A percentile compares a stretch with the other conserved stretches of the same genome.
Evolutionary conservation across 2,888 invertebrate genomes (phyloP).

Genomic region (Ectobius pallidus): DNA sequence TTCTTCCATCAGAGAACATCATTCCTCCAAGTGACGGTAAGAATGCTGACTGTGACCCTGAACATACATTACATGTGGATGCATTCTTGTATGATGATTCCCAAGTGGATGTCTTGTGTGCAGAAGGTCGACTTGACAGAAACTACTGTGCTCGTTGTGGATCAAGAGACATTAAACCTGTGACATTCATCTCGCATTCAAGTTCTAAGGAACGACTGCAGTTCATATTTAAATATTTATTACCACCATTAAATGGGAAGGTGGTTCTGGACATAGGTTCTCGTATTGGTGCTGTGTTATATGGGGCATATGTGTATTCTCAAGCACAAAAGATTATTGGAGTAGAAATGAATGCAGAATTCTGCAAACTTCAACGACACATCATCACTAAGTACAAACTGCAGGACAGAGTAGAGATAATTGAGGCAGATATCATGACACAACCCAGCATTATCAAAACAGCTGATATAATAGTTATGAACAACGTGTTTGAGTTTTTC

Average conservation of each 20-base stretch:
- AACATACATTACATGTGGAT: slow-evolving; percentile 66
- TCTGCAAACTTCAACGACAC: slow-evolving; percentile 65
- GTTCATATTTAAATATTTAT: slow-evolving; percentile 66
- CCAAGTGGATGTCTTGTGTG: slow-evolving; percentile 62
- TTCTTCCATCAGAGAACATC: slow-evolving; percentile 40
- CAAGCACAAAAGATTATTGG: slow-evolving; percentile 66
- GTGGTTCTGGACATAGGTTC: slow-evolving; percentile 71
- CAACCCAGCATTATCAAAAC: slow-evolving; percentile 59
- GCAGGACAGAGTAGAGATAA: slow-evolving; percentile 59
- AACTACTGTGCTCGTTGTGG: slow-evolving; percentile 61
- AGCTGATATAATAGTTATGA: slow-evolving; percentile 67
- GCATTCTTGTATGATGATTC: slow-evolving; percentile 73
- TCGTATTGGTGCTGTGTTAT: slow-evolving; percentile 70
- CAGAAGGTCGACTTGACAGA: slow-evolving; percentile 57
- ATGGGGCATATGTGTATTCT: slow-evolving; percentile 67
- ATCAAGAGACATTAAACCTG: slow-evolving; percentile 57
- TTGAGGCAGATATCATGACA: slow-evolving; percentile 65
- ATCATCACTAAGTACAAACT: slow-evolving; percentile 60
- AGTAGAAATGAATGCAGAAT: slow-evolving; percentile 71
- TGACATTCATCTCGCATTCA: slow-evolving; percentile 70
- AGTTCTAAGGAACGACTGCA: slow-evolving; percentile 64
- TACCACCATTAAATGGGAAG: slow-evolving; percentile 65
- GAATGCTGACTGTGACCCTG: slow-evolving; percentile 38
- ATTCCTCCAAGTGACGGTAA: slow-evolving; percentile 10
- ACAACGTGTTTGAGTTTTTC: slow-evolving; percentile 76